Base-by-base conservation (phyloP, 2,888 invertebrate species). In the Argynnis bischoffii region DNA sequence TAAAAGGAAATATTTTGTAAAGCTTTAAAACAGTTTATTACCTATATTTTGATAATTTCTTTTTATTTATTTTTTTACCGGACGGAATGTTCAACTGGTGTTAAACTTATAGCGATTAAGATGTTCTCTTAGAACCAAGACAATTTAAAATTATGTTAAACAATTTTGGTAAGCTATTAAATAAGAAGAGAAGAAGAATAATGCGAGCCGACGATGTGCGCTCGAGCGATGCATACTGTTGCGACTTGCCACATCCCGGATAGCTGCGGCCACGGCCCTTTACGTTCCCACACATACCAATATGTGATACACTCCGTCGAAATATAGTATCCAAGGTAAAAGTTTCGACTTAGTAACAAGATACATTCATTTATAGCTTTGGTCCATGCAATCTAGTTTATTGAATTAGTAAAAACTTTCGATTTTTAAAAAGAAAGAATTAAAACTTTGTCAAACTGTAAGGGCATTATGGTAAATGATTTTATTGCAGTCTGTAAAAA, bases 161-260 rank as follows among this genome's bases (percentile, higher is more conserved):
- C 3, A 13, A 18, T 56, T 57, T 47, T 26, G 47, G 4, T 47
- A 3, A 48, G 31, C 13, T 26, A 16, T 13, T 31, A 59, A 31
- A 31, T 48, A 26, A 59, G 48, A 59, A 48, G 48, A 59, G 59
- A 59, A 59, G 59, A 59, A 59, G 59, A 59, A 59, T 48, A 48
- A n/a, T 54, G 59, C 14, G 48, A 48, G 59, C 59, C 47, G 59
- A 26, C 54, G 78, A 75, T 79, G 78, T 77, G 74, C 82, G 82
- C 81, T 81, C 79, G 82, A 81, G 76, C 81, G 70, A 73, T 77
- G 83, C 89, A 85, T 71, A 70, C 89, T 89, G 83, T 82, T 88
- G 82, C 88, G 85, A 93, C 93, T 82, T 88, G 82, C 88, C 85
- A 93, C 93, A 93, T 93, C 93, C 93, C 93, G 93, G 93, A 93